phyloP scores from a whole-genome alignment of 2,797 vertebrate species.

The Oceanodroma leucorhoa region DNA sequence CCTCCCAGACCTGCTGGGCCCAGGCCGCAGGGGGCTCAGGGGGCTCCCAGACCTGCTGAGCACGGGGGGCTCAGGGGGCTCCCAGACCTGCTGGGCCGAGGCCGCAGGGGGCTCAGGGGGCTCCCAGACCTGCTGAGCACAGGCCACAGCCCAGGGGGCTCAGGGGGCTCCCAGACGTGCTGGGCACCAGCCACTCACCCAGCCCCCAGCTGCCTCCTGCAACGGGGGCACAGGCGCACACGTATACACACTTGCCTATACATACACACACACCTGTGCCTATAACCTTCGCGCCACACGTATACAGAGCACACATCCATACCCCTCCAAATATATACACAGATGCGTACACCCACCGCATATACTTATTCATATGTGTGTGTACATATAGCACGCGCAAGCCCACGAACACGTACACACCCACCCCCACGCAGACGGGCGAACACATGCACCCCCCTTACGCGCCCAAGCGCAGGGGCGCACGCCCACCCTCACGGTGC shows the following conservation, averaged over 20 bases:
- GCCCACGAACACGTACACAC: accelerated
- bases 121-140: not conserved
- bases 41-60: accelerated
- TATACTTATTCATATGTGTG: accelerated
- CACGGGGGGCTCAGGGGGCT: accelerated
- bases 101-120: too few relatives aligned
- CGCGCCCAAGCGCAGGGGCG: not conserved
- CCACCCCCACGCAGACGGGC: accelerated
- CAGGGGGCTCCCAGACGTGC: too few relatives aligned
- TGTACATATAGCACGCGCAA: accelerated
- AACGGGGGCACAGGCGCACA: accelerated
- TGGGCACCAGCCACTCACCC: not conserved
- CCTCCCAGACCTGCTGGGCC: too few relatives aligned
- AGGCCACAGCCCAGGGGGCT: too few relatives aligned
- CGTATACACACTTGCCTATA: accelerated
- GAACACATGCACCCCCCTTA: too few relatives aligned
- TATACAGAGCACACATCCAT: accelerated
- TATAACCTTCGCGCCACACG: accelerated
- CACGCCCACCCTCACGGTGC: not conserved
- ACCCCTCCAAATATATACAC: accelerated
- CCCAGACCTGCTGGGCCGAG: too few relatives aligned
- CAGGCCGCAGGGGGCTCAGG: accelerated
- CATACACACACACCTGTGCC: accelerated
- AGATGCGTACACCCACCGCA: accelerated
- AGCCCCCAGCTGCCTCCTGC: not conserved